Evolutionary conservation across 2,113 vertebrate species (phyloP).

Genomic region (Pseudolaguvia tuberculata): DNA sequence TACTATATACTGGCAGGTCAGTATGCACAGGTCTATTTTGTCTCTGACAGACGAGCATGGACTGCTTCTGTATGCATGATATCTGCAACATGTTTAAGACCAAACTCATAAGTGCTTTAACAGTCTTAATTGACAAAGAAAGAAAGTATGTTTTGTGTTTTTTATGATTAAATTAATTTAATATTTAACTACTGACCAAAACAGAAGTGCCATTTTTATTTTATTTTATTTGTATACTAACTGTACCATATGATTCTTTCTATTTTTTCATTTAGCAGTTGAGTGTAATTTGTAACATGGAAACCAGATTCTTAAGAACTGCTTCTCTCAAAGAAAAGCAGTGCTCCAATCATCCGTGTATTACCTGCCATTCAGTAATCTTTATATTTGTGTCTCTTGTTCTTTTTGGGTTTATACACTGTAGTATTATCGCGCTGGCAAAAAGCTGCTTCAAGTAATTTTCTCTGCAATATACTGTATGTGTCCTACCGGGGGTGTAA

Average conservation of each 20-base stretch:
- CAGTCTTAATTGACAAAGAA: background rate
- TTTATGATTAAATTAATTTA: background rate
- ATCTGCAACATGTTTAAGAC: background rate
- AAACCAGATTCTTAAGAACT: slow-evolving; percentile 19
- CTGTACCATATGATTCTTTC: background rate
- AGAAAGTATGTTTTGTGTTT: background rate
- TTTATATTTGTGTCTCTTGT: slow-evolving; percentile 1
- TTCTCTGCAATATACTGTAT: background rate
- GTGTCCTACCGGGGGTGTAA: background rate
- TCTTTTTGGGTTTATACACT: background rate
- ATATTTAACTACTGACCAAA: background rate
- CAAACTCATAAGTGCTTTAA: background rate
- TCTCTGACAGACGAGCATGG: background rate
- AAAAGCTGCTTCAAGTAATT: background rate
- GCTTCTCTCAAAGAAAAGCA: background rate
- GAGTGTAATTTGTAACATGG: background rate
- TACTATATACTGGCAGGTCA: too few species aligned
- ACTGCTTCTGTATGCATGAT: background rate
- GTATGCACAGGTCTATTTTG: background rate
- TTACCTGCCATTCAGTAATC: slow-evolving; percentile 8
- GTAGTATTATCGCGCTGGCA: background rate
- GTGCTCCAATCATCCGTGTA: background rate
- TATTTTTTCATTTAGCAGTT: background rate
- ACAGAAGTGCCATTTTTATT: background rate
- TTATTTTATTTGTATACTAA: background rate